These are phyloP conservation scores for Spondyliosoma cantharus DNA, from an alignment of 2,797 vertebrate genomes.

Conservation along the genomic window DNA sequence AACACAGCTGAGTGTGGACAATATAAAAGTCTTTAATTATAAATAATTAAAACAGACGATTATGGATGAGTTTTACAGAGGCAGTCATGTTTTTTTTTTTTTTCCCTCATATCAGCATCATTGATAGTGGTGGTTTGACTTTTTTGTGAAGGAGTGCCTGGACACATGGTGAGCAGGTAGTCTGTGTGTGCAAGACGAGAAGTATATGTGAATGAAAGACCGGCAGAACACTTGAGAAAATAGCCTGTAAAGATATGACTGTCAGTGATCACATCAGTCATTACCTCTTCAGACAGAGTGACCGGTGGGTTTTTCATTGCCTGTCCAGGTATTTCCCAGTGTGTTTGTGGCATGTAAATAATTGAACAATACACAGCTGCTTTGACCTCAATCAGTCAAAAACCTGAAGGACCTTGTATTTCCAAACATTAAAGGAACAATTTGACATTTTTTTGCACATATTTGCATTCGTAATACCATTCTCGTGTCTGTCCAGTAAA, in stretches of 20 bases:
- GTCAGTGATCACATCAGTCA: constrained; percentile 10
- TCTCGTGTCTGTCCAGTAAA: background rate
- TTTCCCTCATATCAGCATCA: constrained; percentile 14
- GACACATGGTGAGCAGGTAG: background rate
- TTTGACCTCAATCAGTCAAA: constrained; percentile 35
- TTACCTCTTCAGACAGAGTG: constrained; percentile 16
- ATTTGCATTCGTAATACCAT: constrained; percentile 1
- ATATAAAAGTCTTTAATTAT: constrained; percentile 77
- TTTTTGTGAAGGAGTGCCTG: constrained; percentile 8
- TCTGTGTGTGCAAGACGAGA: constrained; percentile 4
- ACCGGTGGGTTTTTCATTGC: constrained; percentile 8
- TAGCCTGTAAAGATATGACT: constrained; percentile 1
- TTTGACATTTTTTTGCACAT: background rate
- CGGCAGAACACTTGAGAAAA: constrained; percentile 5
- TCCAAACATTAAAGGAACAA: background rate
- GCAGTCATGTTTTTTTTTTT: constrained; percentile 6
- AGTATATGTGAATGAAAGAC: constrained; percentile 16
- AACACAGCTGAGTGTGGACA: constrained; percentile 43
- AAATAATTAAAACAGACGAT: constrained; percentile 57
- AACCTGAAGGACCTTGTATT: constrained; percentile 10
- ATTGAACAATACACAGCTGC: constrained; percentile 26
- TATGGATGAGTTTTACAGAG: constrained; percentile 23
- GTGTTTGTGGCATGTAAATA: constrained; percentile 11
- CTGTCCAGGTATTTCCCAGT: constrained; percentile 5
- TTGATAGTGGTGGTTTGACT: constrained; percentile 9